Evolutionary conservation across 2,888 invertebrate species (phyloP).

Genomic region (Netelia melanura): DNA sequence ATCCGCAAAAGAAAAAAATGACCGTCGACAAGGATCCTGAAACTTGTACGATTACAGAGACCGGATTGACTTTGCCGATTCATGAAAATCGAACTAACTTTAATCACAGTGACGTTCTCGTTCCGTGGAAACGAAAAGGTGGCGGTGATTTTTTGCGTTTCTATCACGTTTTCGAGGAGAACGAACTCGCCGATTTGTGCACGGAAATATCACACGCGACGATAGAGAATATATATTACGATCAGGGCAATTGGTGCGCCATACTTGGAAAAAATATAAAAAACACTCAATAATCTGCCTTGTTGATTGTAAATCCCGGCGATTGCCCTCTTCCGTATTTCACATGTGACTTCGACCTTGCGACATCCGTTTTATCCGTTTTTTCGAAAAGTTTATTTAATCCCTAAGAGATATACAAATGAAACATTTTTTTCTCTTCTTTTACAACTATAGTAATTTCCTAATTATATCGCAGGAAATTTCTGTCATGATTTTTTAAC

Average conservation of each 20-base stretch:
- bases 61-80: slow-evolving; percentile 88
- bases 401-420: slow-evolving; percentile 88
- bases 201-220: slow-evolving; percentile 85
- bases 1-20: slow-evolving; percentile 84
- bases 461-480: slow-evolving; percentile 87
- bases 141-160: slow-evolving; percentile 89
- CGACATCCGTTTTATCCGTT: slow-evolving; percentile 67
- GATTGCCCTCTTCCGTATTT: slow-evolving; percentile 7
- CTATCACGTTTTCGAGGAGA: slow-evolving; percentile 97
- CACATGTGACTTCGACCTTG: neutral
- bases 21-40: slow-evolving; percentile 84
- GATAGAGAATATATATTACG: slow-evolving; percentile 92
- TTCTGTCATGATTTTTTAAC: slow-evolving; percentile 83
- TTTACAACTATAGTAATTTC: slow-evolving; percentile 83
- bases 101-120: slow-evolving; percentile 94
- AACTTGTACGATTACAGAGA: slow-evolving; percentile 42
- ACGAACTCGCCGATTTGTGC: slow-evolving; percentile 91
- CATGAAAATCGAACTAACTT: slow-evolving; percentile 97
- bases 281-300: slow-evolving; percentile 22
- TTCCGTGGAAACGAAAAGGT: slow-evolving; percentile 95
- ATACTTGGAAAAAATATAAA: slow-evolving; percentile 88
- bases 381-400: slow-evolving; percentile 87
- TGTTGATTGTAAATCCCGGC: neutral
- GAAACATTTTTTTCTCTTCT: slow-evolving; percentile 85
- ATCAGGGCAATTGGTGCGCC: slow-evolving; percentile 98